Percentiles rank a stretch among this genome's conserved stretches.
Conservation (phyloP, 2,113 vertebrate genomes). For the zebrafish (Danio rerio) region GRCz12tu NC_133182.1:21317001-21317500, state of each 20-base stretch:
- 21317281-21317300: conserved; percentile 41
- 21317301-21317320: not conserved
- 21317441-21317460: no score
- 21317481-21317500: no score
- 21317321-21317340: no score
- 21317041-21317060: conserved; percentile 26
- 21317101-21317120: conserved; percentile 2
- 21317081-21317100: not conserved
- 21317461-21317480: no score
- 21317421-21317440: no score
- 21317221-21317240: conserved; percentile 44
- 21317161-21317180: conserved; percentile 14
- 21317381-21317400: no score
- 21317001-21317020: conserved; percentile 11
- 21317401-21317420: no score
- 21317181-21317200: conserved; percentile 32
- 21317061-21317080: conserved; percentile 25
- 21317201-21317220: conserved; percentile 40
- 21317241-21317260: conserved; percentile 37
- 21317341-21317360: no score
- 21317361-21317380: no score
- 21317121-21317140: not conserved
- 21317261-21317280: conserved; percentile 50
- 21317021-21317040: conserved; percentile 27
- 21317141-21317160: not conserved